Evolutionary conservation across 2,888 invertebrate species (phyloP).

Genomic region (Acronicta alni): DNA sequence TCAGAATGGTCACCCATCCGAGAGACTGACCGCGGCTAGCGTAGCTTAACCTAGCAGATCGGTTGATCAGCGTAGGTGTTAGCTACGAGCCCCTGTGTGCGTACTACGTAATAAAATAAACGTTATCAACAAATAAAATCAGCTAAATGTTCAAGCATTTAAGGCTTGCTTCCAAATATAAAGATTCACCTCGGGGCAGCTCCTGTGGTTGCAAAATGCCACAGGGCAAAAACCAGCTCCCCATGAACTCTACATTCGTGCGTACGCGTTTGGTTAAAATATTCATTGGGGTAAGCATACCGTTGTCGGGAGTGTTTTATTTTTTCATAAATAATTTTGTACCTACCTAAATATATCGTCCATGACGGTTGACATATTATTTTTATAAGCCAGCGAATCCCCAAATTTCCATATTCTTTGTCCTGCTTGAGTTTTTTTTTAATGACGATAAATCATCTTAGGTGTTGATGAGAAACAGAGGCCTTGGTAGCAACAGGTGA

Average conservation of each 20-base stretch:
- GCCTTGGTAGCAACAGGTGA: no score
- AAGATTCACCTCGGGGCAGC: not conserved
- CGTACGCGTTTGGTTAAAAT: not conserved
- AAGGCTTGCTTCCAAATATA: conserved; percentile 14
- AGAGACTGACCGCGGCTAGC: no score
- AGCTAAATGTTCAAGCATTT: not conserved
- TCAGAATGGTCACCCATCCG: no score
- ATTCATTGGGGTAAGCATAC: conserved; percentile 8
- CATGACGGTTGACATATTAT: not conserved
- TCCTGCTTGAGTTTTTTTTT: no score
- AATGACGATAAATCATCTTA: no score
- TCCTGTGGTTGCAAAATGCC: not conserved
- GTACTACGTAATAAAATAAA: not conserved
- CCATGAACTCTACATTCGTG: conserved; percentile 10
- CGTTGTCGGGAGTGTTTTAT: not conserved
- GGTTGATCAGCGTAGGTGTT: no score
- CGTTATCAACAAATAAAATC: conserved; percentile 27
- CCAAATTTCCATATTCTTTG: no score
- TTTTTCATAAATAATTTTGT: not conserved
- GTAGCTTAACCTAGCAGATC: no score
- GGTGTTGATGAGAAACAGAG: no score
- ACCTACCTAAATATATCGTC: fast-evolving
- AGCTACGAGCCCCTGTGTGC: no score
- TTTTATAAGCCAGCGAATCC: not conserved
- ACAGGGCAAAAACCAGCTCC: conserved; percentile 22